These are phyloP conservation scores for Pyxicephalus adspersus DNA, from an alignment of 2,113 vertebrate species.

Conservation along the genomic window DNA sequence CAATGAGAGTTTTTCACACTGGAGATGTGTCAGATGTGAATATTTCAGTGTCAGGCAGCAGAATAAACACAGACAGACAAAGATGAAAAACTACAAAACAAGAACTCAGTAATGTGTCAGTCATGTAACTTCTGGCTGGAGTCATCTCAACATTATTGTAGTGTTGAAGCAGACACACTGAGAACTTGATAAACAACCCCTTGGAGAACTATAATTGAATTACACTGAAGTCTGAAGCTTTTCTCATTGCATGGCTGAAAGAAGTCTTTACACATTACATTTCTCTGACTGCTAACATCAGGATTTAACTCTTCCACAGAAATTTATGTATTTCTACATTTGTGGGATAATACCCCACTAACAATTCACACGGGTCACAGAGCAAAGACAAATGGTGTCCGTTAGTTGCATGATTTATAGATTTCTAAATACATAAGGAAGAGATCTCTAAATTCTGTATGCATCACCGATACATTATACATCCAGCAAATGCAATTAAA, in stretches of 20 bases:
- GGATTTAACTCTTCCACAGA: not conserved
- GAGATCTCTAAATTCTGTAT: no score
- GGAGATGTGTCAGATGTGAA: not conserved
- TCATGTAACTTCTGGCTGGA: not conserved
- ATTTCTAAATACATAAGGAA: no score
- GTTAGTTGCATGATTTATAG: not conserved
- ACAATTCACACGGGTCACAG: not conserved
- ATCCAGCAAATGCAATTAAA: no score
- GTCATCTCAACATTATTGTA: constrained; percentile 1
- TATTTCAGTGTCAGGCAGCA: not conserved
- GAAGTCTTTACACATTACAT: constrained; percentile 25
- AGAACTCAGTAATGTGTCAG: not conserved
- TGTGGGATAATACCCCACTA: not conserved
- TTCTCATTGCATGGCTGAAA: not conserved
- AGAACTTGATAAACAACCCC: constrained; percentile 38
- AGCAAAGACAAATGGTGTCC: not conserved
- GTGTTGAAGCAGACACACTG: not conserved
- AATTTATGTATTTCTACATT: not conserved
- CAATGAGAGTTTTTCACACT: not conserved
- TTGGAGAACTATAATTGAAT: constrained; percentile 39
- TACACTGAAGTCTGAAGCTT: constrained; percentile 12
- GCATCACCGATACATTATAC: no score
- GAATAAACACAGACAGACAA: not conserved
- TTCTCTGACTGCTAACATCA: constrained; percentile 8
- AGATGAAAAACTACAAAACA: not conserved